Evolutionary conservation across 2,888 invertebrate species (phyloP), one percentile per base, ranked within the genome.

Genomic region (Dasypolia templi): DNA sequence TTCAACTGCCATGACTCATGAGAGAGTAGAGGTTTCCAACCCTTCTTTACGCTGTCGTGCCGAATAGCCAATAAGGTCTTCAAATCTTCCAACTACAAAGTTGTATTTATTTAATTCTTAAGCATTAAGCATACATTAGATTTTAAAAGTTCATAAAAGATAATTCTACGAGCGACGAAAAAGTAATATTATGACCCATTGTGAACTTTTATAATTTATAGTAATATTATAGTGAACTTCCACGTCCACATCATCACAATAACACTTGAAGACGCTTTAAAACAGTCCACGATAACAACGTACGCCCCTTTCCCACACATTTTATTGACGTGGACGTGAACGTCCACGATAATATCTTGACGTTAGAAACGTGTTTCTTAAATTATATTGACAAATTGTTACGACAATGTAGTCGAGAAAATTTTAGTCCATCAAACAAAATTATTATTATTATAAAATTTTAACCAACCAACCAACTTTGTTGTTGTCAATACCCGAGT

Each of bases 401-500:
- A 44, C 14, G 14, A 63, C 2, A 35, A 9, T 5, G 26, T 19
- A 73, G 17, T 26, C 9, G 35, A 39, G 11, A 75, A 44, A 44
- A 22, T 22, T 17, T 35, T n/a, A 29, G 2, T 22, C 6, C 49
- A 42, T 46, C n/a, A 64, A 71, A 79, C 44, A 26, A 58, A 53
- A 61, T 66, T 51, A 72, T 66, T 0, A 56, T 26, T 3, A 72
- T 5, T 68, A 42, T 66, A 42, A 62, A 71, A 73, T 72, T 51
- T 53, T 46, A 62, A 29, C 59, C 32, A 74, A 75, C 63, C n/a
- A 75, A 74, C 53, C 53, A 29, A 59, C 19, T 69, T 39, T 72
- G 72, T 68, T 29, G 51, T 74, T 71, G 35, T 62, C 55, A 65
- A 73, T 63, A 72, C 1, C 67, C 9, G 22, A 55, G n/a, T 67